phyloP scores from a whole-genome alignment of 2,888 invertebrate genomes.

The Oegoconia quadripuncta region DNA sequence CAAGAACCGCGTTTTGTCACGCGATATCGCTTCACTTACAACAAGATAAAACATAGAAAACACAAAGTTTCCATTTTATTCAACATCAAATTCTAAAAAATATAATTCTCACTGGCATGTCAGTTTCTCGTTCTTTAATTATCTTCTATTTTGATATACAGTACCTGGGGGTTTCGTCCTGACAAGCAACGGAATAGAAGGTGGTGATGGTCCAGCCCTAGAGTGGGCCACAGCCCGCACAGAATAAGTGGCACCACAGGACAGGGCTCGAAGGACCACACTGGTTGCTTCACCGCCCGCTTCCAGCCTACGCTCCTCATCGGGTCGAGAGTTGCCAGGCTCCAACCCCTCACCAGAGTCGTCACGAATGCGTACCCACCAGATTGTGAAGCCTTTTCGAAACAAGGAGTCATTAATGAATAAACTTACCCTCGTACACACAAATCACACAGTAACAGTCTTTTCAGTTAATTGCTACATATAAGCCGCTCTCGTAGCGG shows the following conservation, averaged over 20 bases:
- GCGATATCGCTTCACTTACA: too few relatives aligned
- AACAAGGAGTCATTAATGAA: too few relatives aligned
- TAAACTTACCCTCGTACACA: too few relatives aligned
- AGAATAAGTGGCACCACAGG: conserved; percentile 66
- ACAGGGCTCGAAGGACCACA: conserved; percentile 53
- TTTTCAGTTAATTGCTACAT: too few relatives aligned
- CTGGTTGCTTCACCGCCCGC: conserved; percentile 60
- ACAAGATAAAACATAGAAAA: too few relatives aligned
- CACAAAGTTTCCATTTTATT: too few relatives aligned
- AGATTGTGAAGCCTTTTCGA: conserved; percentile 47
- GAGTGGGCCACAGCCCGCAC: conserved; percentile 66
- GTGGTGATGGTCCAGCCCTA: conserved; percentile 58
- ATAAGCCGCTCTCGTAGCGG: too few relatives aligned
- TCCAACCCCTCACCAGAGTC: conserved; percentile 56
- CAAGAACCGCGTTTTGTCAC: too few relatives aligned
- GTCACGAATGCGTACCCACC: conserved; percentile 65
- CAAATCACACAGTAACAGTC: too few relatives aligned
- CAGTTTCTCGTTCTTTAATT: too few relatives aligned
- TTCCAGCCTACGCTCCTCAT: conserved; percentile 61
- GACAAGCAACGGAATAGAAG: conserved; percentile 56
- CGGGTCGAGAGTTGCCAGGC: conserved; percentile 39
- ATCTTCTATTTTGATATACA: too few relatives aligned
- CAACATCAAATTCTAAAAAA: too few relatives aligned
- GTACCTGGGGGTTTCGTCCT: conserved; percentile 71
- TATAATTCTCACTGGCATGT: not conserved